Percentiles rank a stretch among this genome's conserved stretches.
These are phyloP conservation scores for Datnioides undecimradiatus DNA, from an alignment of 2,113 vertebrate genomes.

Conservation along the genomic window DNA sequence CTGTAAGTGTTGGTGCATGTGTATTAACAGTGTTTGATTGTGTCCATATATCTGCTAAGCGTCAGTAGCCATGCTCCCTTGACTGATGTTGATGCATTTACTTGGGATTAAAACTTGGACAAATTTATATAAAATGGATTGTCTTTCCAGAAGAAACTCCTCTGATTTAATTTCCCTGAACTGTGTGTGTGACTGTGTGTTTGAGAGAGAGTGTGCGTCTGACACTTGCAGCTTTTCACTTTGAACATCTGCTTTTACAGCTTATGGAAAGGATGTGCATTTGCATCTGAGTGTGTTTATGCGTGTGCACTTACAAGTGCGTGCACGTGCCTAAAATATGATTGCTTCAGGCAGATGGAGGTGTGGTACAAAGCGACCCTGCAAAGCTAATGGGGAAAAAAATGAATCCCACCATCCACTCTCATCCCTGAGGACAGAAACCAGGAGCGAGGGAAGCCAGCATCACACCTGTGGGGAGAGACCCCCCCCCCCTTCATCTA, in stretches of 20 bases:
- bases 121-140: slow-evolving; percentile 27
- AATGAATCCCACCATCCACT: slow-evolving; percentile 28
- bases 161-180: slow-evolving; percentile 35
- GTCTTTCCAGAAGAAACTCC: slow-evolving; percentile 28
- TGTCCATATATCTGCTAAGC: background rate
- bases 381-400: slow-evolving; percentile 42
- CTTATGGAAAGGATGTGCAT: background rate
- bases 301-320: background rate
- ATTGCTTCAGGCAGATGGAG: slow-evolving; percentile 39
- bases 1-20: background rate
- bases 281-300: background rate
- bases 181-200: background rate
- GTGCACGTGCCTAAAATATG: background rate
- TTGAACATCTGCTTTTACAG: slow-evolving; percentile 40
- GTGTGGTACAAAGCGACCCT: slow-evolving; percentile 29
- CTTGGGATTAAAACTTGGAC: slow-evolving; percentile 10
- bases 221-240: background rate
- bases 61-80: slow-evolving; percentile 2
- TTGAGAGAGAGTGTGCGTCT: slow-evolving; percentile 4
- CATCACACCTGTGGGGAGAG: slow-evolving; percentile 6
- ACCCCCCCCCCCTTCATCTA: background rate
- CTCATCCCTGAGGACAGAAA: slow-evolving; percentile 28
- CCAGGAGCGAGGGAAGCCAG: slow-evolving; percentile 3
- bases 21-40: background rate
- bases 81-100: background rate